Percentiles rank a stretch among this genome's conserved stretches.
Evolutionary conservation across 2,113 vertebrate genomes (phyloP).

Genomic region (Corythoichthys intestinalis): DNA sequence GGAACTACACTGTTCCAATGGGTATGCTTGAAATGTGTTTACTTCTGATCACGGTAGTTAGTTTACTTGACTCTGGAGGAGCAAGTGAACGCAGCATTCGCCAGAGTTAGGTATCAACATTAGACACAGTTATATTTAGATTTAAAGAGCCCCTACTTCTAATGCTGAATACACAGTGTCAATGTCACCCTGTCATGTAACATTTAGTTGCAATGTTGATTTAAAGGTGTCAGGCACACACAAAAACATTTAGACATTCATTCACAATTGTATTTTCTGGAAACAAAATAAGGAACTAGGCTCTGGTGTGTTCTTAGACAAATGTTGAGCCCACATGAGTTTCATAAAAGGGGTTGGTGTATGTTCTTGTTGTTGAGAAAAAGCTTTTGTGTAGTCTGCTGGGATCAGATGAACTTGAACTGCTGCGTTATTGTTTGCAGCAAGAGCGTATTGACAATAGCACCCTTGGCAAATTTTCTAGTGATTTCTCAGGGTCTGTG

Average conservation of each 20-base stretch:
- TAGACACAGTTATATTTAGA: conserved; percentile 68
- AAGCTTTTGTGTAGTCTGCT: not conserved
- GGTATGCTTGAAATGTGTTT: not conserved
- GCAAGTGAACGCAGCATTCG: conserved; percentile 39
- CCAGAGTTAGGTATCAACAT: conserved; percentile 51
- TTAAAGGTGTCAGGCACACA: not conserved
- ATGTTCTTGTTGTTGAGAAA: not conserved
- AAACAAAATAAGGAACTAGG: conserved; percentile 13
- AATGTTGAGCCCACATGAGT: conserved; percentile 21
- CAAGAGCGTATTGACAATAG: conserved; percentile 20
- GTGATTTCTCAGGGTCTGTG: conserved; percentile 43
- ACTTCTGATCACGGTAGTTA: fast-evolving
- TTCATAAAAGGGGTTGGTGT: not conserved
- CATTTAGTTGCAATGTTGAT: not conserved
- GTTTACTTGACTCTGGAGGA: not conserved
- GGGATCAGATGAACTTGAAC: not conserved
- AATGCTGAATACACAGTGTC: conserved; percentile 8
- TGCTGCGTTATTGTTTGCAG: not conserved
- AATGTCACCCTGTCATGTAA: not conserved
- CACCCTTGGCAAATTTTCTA: conserved; percentile 40
- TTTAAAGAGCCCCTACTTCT: conserved; percentile 58
- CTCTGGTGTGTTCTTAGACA: conserved; percentile 7
- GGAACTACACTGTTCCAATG: not conserved
- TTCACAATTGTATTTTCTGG: not conserved
- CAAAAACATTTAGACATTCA: not conserved